Conservation (phyloP, 1,140 invertebrate genomes). For the Neodiprion pinetum region DNA sequence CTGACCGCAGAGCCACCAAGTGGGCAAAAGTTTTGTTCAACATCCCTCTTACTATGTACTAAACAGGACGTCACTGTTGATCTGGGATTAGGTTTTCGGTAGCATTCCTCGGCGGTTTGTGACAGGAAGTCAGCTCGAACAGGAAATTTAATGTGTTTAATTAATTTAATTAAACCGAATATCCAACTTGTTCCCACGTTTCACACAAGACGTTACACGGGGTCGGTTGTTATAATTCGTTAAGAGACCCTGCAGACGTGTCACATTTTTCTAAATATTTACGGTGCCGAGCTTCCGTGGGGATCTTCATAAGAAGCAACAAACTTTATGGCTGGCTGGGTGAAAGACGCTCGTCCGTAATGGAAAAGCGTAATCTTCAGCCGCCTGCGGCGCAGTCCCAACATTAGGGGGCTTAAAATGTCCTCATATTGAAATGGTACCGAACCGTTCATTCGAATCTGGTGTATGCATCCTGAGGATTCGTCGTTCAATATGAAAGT, state of each 20-base stretch:
- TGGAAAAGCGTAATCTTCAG: background rate
- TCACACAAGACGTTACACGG: background rate
- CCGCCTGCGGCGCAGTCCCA: too few relatives aligned
- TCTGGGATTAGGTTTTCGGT: too few relatives aligned
- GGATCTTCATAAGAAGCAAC: background rate
- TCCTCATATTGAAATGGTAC: background rate
- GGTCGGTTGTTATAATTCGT: background rate
- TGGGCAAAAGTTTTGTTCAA: too few relatives aligned
- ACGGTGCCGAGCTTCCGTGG: background rate
- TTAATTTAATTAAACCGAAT: background rate
- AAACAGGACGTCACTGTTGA: too few relatives aligned
- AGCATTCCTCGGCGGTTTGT: background rate
- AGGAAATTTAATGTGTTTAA: background rate
- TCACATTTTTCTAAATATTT: conserved; percentile 4
- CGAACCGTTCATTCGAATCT: background rate
- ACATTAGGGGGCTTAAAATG: background rate
- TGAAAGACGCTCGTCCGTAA: background rate
- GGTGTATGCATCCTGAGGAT: too few relatives aligned
- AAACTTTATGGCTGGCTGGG: background rate
- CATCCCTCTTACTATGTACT: too few relatives aligned
- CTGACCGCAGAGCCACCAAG: too few relatives aligned
- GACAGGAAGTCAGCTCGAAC: background rate
- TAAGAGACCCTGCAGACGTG: background rate
- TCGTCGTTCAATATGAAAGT: background rate
- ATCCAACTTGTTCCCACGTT: background rate